A percentile compares a stretch with the other conserved stretches of the same genome.
phyloP scores from a whole-genome alignment of 2,888 invertebrate species.

The Galerucella nymphaeae region DNA sequence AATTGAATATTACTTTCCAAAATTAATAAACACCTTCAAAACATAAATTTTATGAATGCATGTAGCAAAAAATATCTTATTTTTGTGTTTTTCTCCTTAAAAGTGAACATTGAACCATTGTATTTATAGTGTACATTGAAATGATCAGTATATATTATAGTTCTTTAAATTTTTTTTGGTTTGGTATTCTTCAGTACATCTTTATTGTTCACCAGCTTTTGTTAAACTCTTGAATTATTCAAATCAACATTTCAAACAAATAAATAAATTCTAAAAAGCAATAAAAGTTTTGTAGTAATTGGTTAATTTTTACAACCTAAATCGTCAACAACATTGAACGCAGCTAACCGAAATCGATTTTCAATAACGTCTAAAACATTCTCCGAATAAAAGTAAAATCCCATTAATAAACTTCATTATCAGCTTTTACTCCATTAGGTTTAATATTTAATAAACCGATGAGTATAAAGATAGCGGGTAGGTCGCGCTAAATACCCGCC shows the following conservation, averaged over 20 bases:
- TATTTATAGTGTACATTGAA: too few species aligned
- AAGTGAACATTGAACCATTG: too few species aligned
- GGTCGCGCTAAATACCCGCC: slow-evolving; percentile 44
- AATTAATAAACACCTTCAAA: background rate
- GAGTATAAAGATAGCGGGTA: slow-evolving; percentile 42
- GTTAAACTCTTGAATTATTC: too few species aligned
- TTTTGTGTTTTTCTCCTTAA: too few species aligned
- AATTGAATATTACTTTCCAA: background rate
- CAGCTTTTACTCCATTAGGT: slow-evolving; percentile 47
- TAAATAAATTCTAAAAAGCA: too few species aligned
- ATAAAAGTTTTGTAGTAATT: background rate
- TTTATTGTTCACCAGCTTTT: too few species aligned
- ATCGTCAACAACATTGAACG: background rate
- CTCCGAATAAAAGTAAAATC: slow-evolving; percentile 30
- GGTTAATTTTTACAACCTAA: background rate
- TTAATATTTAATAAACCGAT: slow-evolving; percentile 49
- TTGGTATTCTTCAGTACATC: too few species aligned
- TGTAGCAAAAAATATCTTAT: too few species aligned
- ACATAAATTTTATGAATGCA: too few species aligned
- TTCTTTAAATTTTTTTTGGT: too few species aligned
- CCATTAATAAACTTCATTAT: slow-evolving; percentile 42
- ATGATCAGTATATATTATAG: too few species aligned
- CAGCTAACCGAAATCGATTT: background rate
- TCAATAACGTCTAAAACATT: slow-evolving; percentile 19
- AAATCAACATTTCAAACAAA: too few species aligned